Conservation (phyloP, 2,113 vertebrate genomes). For the Sorex fumeus region DNA sequence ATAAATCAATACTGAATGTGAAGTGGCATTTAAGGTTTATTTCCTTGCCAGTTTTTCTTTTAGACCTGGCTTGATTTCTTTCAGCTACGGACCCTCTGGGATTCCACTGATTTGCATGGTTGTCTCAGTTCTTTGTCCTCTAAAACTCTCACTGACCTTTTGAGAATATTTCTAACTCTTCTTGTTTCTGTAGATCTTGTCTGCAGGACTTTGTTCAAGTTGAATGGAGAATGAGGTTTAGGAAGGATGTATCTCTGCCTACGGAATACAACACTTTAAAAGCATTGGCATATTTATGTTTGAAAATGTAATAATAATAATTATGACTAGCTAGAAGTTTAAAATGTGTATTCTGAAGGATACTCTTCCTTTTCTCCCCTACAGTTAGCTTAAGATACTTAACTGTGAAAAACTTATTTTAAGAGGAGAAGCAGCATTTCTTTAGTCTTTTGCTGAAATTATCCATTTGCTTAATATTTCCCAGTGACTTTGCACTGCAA, state of each 20-base stretch:
- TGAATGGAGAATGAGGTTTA: background rate
- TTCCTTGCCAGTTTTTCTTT: conserved; percentile 49
- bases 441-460: background rate
- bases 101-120: conserved; percentile 6
- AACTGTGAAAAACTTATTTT: background rate
- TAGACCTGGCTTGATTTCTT: conserved; percentile 31
- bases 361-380: conserved; percentile 38
- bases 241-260: background rate
- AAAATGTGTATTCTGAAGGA: conserved; percentile 32
- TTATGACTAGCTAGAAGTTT: conserved; percentile 9
- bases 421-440: background rate
- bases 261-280: background rate
- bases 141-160: conserved; percentile 24
- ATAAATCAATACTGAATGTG: conserved; percentile 55
- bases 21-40: conserved; percentile 60
- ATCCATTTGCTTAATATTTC: background rate
- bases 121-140: background rate
- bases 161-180: background rate
- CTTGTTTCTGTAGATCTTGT: background rate
- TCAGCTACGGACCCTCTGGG: background rate
- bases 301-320: conserved; percentile 38
- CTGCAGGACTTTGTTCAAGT: background rate
- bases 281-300: background rate
- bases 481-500: background rate
- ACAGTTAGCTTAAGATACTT: background rate